These are phyloP conservation scores for Lasioglossum lativentre DNA, from an alignment of 2,888 invertebrate species.

Conservation along the genomic window DNA sequence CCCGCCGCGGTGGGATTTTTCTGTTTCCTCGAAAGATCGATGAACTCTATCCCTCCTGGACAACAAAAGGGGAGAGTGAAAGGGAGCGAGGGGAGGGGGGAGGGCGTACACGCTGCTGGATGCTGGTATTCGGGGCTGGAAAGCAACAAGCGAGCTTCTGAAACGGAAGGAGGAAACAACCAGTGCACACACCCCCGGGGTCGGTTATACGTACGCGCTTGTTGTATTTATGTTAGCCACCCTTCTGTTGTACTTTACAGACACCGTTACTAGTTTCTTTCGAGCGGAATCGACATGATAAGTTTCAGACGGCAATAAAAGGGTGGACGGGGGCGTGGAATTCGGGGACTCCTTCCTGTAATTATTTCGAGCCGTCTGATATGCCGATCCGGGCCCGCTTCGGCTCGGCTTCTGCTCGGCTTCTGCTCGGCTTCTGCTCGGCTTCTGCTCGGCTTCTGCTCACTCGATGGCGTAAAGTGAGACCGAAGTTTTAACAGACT, in stretches of 20 bases:
- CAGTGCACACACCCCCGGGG: conserved; percentile 24
- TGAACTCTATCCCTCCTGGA: conserved; percentile 62
- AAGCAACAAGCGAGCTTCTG: conserved; percentile 51
- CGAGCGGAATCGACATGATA: neutral
- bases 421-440: no score
- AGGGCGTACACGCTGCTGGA: conserved; percentile 18
- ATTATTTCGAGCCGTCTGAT: neutral
- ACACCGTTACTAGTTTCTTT: neutral
- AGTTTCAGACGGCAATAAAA: conserved; percentile 12
- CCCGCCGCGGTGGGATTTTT: conserved; percentile 30
- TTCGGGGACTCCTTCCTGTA: neutral
- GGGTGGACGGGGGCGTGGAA: neutral
- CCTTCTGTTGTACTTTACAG: conserved; percentile 1
- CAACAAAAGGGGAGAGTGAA: conserved; percentile 18
- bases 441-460: neutral
- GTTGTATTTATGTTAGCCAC: neutral
- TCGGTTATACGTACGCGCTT: conserved; percentile 17
- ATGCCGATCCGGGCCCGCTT: neutral
- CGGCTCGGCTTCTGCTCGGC: neutral
- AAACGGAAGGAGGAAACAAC: conserved; percentile 33
- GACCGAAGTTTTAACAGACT: neutral
- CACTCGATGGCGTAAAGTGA: neutral
- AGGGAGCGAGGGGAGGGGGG: conserved; percentile 13
- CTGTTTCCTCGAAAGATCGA: conserved; percentile 65
- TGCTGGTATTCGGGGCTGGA: conserved; percentile 20